These are phyloP conservation scores for Liparis tanakae DNA, from an alignment of 2,797 vertebrate genomes.

Conservation along the genomic window DNA sequence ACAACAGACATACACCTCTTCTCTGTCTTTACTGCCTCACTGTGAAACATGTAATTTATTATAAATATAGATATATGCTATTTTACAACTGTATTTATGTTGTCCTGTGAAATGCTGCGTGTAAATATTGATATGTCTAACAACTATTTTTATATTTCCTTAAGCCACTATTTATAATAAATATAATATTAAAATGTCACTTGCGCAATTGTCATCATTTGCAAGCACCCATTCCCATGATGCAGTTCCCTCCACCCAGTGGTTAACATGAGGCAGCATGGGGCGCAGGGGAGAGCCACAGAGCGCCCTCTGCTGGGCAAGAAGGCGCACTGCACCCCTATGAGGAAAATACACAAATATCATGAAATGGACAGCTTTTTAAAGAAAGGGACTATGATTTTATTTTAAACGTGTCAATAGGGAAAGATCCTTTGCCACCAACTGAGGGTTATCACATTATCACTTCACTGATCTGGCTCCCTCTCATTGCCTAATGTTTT, in stretches of 20 bases:
- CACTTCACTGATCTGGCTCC: too few species aligned
- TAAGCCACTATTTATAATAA: constrained; percentile 80
- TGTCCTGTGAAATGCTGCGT: constrained; percentile 63
- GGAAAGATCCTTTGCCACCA: neutral
- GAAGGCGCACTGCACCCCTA: neutral
- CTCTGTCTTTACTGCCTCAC: constrained; percentile 65
- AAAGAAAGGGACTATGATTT: neutral
- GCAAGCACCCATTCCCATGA: neutral
- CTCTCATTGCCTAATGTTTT: too few species aligned
- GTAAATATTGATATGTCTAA: constrained; percentile 81
- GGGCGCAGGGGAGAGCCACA: neutral
- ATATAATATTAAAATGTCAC: constrained; percentile 34
- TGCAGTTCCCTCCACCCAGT: neutral
- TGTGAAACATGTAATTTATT: constrained; percentile 78
- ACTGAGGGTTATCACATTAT: neutral
- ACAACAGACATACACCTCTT: constrained; percentile 61
- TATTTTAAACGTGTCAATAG: neutral
- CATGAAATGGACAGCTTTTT: neutral
- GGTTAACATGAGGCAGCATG: neutral
- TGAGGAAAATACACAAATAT: neutral
- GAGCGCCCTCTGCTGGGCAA: neutral
- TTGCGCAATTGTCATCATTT: constrained; percentile 20
- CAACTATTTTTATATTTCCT: constrained; percentile 76
- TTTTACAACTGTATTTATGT: constrained; percentile 78
- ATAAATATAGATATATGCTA: constrained; percentile 61